Conservation (phyloP, 2,113 vertebrate species). For the Quiscalus mexicanus region DNA sequence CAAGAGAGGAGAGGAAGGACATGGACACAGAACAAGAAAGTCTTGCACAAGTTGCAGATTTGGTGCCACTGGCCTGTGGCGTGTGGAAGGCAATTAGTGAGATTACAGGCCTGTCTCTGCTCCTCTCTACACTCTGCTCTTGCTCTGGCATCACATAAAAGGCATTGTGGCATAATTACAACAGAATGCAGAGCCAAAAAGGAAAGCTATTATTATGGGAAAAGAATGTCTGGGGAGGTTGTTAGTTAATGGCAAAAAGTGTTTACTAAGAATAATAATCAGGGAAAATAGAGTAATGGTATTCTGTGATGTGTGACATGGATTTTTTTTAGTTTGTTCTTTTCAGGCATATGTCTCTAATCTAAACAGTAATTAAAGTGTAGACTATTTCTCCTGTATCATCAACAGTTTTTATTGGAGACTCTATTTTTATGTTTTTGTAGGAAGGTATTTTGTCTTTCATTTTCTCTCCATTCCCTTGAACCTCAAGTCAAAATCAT, state of each 20-base stretch:
- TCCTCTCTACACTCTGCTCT: not conserved
- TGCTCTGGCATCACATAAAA: not conserved
- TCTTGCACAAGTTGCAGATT: not conserved
- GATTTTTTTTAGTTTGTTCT: not conserved
- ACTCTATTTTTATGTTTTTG: not conserved
- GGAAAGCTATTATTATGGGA: not conserved
- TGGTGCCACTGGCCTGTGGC: not conserved
- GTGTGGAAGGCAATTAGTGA: not conserved
- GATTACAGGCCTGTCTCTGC: not conserved
- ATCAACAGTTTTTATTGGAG: not conserved
- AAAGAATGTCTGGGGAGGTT: not conserved
- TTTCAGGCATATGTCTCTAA: not conserved
- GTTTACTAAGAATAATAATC: not conserved
- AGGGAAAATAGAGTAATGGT: not conserved
- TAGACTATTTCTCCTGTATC: not conserved
- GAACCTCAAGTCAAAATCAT: not conserved
- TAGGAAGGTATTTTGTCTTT: not conserved
- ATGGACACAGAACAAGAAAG: not conserved
- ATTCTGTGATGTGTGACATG: not conserved
- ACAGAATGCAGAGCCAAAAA: not conserved
- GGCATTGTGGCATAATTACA: not conserved
- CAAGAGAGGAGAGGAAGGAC: not conserved
- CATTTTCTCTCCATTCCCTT: not conserved
- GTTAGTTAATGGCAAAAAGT: not conserved
- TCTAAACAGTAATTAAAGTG: not conserved